Percentiles rank a stretch among this genome's conserved stretches.
These are phyloP conservation scores for Silurus meridionalis DNA, from an alignment of 2,113 vertebrate species.

Conservation along the genomic window DNA sequence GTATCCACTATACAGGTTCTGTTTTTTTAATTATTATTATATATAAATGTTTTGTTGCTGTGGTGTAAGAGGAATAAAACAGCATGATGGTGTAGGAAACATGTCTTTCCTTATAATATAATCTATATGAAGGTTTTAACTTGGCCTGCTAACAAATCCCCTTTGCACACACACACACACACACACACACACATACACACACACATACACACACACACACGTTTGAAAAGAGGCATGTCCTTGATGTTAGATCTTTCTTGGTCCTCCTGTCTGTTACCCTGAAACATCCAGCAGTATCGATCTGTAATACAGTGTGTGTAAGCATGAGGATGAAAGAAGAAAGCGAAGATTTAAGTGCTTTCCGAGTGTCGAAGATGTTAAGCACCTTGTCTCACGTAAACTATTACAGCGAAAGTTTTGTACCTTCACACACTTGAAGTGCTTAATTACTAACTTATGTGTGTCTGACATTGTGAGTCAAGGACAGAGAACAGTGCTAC, in stretches of 20 bases:
- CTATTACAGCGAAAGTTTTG: conserved; percentile 66
- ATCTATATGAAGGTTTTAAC: not conserved
- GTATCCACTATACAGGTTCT: not conserved
- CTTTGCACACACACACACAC: not conserved
- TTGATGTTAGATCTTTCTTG: not conserved
- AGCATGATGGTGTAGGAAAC: not conserved
- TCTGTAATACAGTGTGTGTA: conserved; percentile 65
- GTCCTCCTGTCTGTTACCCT: not conserved
- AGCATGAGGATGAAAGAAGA: not conserved
- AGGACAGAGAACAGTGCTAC: conserved; percentile 55
- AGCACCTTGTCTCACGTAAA: conserved; percentile 64
- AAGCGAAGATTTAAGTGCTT: conserved; percentile 16
- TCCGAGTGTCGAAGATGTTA: conserved; percentile 69
- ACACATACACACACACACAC: not conserved
- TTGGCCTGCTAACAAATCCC: not conserved
- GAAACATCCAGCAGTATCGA: conserved; percentile 61
- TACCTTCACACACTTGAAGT: conserved; percentile 62
- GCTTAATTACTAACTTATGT: conserved; percentile 67
- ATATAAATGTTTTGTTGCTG: not conserved
- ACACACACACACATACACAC: no score
- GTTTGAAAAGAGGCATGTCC: not conserved
- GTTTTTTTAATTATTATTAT: no score
- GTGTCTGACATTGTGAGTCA: conserved; percentile 68
- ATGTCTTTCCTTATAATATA: not conserved
- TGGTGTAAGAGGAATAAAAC: not conserved